These are phyloP conservation scores for Nerophis ophidion DNA, from an alignment of 2,113 vertebrate genomes.

Conservation along the genomic window DNA sequence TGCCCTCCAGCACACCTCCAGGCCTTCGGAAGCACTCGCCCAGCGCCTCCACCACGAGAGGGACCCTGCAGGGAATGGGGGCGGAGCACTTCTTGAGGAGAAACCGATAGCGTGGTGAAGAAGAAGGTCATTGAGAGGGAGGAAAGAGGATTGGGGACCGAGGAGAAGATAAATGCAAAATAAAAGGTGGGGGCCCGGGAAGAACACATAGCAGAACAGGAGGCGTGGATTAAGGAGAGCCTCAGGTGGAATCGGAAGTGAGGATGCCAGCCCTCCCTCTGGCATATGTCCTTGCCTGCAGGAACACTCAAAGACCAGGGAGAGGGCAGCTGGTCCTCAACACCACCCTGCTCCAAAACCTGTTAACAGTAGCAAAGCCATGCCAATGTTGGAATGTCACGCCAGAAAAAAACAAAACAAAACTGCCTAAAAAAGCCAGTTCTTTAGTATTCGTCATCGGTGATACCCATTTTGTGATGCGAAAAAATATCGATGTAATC, in stretches of 20 bases:
- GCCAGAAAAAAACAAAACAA: neutral
- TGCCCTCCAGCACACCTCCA: slow-evolving; percentile 48
- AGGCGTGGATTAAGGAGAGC: slow-evolving; percentile 62
- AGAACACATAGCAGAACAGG: slow-evolving; percentile 41
- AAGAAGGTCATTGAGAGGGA: slow-evolving; percentile 3
- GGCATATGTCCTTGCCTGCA: slow-evolving; percentile 68
- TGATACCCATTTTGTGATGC: too few relatives aligned
- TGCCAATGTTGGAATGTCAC: slow-evolving; percentile 39
- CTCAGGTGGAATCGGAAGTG: slow-evolving; percentile 72
- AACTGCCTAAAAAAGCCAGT: neutral
- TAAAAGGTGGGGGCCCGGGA: neutral
- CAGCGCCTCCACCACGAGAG: slow-evolving; percentile 31
- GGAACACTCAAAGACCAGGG: slow-evolving; percentile 57
- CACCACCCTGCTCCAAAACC: slow-evolving; percentile 37
- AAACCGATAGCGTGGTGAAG: slow-evolving; percentile 4
- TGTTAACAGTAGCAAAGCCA: slow-evolving; percentile 32
- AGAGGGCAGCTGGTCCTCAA: slow-evolving; percentile 72
- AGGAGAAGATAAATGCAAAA: neutral
- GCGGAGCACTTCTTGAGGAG: neutral
- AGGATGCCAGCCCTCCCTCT: slow-evolving; percentile 73
- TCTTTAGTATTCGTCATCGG: too few relatives aligned
- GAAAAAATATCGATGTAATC: too few relatives aligned
- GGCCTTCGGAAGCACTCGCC: slow-evolving; percentile 24
- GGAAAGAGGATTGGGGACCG: neutral
- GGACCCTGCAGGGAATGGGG: neutral